Base-by-base conservation (phyloP, 2,888 invertebrate species). In the Catocala fraxini region DNA sequence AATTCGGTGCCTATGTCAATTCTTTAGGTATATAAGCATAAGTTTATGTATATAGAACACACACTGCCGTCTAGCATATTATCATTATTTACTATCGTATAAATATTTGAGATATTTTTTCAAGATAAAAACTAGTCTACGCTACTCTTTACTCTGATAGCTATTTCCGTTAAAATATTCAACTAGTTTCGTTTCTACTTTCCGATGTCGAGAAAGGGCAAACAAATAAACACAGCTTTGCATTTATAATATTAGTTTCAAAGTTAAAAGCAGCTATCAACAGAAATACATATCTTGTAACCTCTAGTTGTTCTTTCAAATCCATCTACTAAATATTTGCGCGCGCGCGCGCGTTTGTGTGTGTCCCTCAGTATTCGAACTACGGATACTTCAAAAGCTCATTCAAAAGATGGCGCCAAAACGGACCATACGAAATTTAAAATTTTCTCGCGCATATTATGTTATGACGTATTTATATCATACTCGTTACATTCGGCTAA, bases 301-400 rank as follows among this genome's bases (percentile, higher is more conserved):
- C 53, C 11, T 43, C 33, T 15, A 43, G 43, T 43, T 43, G 43
- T 53, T 53, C 25, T 43, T 33, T 53, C 33, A 53, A 53, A 53
- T 25, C 33, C 33, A 53, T 11, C 35, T 13, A 15, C 42, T 48
- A 33, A 42, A 51, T 39, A 39, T 2, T 2, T 39, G 35, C 25
- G 25, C 25, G 25, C 10, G 39, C 43, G 12, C 25, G 25, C 25
- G 25, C 10, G 39, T 33, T 9, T 53, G 43, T 53, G 53, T 53
- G 35, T 35, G 53, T 43, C 43, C 34, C 53, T 43, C 33, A 53
- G 43, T 53, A 43, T 53, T 43, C 5, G 6, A n/a, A 41, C 53
- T 41, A 15, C 47, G 56, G 48, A 56, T 56, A 56, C 48, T 56
- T 47, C 25, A 48, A 56, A 41, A 56, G 56, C 48, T 56, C 56